phyloP scores from a whole-genome alignment of 1,140 invertebrate genomes.

The Cyclargus thomasi region DNA sequence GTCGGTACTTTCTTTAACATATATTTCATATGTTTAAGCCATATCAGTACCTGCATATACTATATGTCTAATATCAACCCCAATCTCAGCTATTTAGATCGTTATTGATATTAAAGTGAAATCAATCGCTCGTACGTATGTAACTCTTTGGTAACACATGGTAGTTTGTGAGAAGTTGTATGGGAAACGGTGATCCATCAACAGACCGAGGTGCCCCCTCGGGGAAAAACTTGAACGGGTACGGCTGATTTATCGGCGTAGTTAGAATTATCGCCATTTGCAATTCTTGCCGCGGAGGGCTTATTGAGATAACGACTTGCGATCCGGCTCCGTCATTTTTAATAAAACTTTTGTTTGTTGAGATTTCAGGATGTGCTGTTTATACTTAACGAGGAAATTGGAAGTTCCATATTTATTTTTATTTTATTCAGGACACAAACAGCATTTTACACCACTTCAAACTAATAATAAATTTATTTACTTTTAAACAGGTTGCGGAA shows the following conservation, averaged over 20 bases:
- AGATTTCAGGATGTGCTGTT: not conserved
- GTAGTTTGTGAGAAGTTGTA: constrained; percentile 48
- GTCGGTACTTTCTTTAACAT: too few species aligned
- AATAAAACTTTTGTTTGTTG: constrained; percentile 1
- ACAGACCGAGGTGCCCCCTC: constrained; percentile 49
- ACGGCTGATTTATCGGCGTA: constrained; percentile 68
- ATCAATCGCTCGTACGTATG: constrained; percentile 21
- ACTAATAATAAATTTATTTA: too few species aligned
- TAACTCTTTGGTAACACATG: constrained; percentile 55
- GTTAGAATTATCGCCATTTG: constrained; percentile 73
- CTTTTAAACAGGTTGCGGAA: too few species aligned
- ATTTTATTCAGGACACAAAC: too few species aligned
- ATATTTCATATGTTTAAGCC: too few species aligned
- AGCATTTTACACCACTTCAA: too few species aligned
- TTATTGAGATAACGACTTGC: constrained; percentile 41
- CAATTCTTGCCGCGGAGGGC: constrained; percentile 63
- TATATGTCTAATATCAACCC: too few species aligned
- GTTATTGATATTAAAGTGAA: constrained; percentile 20
- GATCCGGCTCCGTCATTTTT: constrained; percentile 4
- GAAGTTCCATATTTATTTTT: too few species aligned
- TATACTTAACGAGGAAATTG: too few species aligned
- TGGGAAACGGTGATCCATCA: constrained; percentile 65
- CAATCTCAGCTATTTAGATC: not conserved
- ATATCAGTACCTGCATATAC: too few species aligned
- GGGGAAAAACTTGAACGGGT: constrained; percentile 66